These are phyloP conservation scores for Cordilura impudica DNA, from an alignment of 2,888 invertebrate species.

Conservation along the genomic window DNA sequence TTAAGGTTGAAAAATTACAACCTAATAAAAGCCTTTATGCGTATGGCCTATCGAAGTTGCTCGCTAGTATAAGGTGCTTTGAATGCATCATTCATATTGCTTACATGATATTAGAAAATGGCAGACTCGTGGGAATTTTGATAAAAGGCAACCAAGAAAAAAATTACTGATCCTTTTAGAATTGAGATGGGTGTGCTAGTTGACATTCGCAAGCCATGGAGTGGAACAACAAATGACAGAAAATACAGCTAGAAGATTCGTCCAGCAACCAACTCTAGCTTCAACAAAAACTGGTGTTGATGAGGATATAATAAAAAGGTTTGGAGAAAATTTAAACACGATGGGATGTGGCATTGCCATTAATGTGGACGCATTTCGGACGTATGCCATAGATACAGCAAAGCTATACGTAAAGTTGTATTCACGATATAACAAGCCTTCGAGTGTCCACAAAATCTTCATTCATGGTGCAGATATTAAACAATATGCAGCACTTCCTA, in stretches of 20 bases:
- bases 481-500: slow-evolving; percentile 11
- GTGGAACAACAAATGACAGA: slow-evolving; percentile 40
- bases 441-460: slow-evolving; percentile 20
- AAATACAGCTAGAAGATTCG: slow-evolving; percentile 43
- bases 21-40: slow-evolving; percentile 17
- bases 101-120: slow-evolving; percentile 39
- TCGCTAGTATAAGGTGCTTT: slow-evolving; percentile 38
- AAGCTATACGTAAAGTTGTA: slow-evolving; percentile 14
- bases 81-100: slow-evolving; percentile 38
- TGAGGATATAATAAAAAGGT: slow-evolving; percentile 18
- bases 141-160: slow-evolving; percentile 31
- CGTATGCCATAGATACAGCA: slow-evolving; percentile 33
- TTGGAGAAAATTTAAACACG: slow-evolving; percentile 20
- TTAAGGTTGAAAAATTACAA: slow-evolving; percentile 31
- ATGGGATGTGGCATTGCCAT: slow-evolving; percentile 32
- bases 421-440: slow-evolving; percentile 31
- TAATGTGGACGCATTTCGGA: slow-evolving; percentile 25
- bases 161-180: slow-evolving; percentile 15
- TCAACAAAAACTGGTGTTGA: slow-evolving; percentile 27
- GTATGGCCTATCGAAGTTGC: slow-evolving; percentile 34
- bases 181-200: slow-evolving; percentile 24
- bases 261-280: slow-evolving; percentile 27
- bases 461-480: slow-evolving; percentile 21
- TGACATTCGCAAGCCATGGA: slow-evolving; percentile 20
- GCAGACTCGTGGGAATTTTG: slow-evolving; percentile 27